A percentile compares a stretch with the other conserved stretches of the same genome.
Conservation (phyloP, 2,888 invertebrate species). For the Drosophila emarginata region DNA sequence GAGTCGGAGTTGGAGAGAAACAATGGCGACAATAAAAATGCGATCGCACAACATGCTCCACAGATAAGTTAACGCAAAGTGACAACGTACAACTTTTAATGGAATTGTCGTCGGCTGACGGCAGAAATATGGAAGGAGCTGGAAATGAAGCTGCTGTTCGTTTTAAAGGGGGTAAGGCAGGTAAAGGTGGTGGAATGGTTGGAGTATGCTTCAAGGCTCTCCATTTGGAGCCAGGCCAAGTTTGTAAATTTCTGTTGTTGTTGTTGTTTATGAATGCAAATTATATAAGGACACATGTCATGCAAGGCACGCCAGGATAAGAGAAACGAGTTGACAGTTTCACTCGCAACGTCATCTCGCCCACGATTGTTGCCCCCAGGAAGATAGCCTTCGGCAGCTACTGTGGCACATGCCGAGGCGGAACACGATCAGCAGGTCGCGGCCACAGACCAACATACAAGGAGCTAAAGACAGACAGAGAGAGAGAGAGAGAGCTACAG, state of each 20-base stretch:
- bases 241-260: conserved; percentile 29
- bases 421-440: conserved; percentile 47
- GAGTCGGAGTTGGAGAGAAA: conserved; percentile 40
- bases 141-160: neutral
- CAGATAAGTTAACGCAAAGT: conserved; percentile 76
- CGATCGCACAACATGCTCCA: conserved; percentile 75
- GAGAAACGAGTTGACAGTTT: conserved; percentile 21
- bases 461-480: neutral
- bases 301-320: conserved; percentile 15
- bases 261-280: conserved; percentile 30
- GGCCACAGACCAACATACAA: neutral
- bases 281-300: conserved; percentile 61
- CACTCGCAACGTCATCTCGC: conserved; percentile 33
- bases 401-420: conserved; percentile 77
- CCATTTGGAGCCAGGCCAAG: conserved; percentile 42
- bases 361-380: conserved; percentile 54
- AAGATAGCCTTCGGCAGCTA: conserved; percentile 72
- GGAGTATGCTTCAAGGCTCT: neutral
- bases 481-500: conserved; percentile 48
- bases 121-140: neutral
- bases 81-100: conserved; percentile 79
- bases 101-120: conserved; percentile 72
- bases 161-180: neutral
- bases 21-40: conserved; percentile 80
- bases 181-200: no score